Evolutionary conservation across 37 sponge, comb jelly and placozoan genomes (phyloP).

Genomic region (Tethya wilhelma): DNA sequence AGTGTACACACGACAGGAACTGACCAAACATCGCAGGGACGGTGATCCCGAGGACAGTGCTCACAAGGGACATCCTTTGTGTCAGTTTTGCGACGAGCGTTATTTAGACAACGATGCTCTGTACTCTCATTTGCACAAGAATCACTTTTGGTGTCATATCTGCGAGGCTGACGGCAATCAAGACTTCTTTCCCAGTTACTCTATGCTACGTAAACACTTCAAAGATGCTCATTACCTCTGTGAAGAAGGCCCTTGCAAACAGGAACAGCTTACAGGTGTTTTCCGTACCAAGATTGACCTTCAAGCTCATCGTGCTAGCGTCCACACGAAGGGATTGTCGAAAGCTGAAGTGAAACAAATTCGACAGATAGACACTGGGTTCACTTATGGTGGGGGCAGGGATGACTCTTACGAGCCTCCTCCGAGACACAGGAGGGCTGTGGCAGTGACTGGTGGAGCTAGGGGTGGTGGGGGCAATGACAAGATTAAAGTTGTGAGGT

Average conservation of each 20-base stretch:
- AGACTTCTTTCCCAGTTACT: slow-evolving; percentile 71
- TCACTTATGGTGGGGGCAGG: slow-evolving; percentile 22
- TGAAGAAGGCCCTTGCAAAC: slow-evolving; percentile 69
- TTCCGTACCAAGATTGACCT: slow-evolving; percentile 83
- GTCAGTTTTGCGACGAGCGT: slow-evolving; percentile 87
- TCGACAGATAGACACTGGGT: slow-evolving; percentile 58
- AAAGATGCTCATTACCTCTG: slow-evolving; percentile 86
- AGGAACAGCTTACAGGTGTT: slow-evolving; percentile 71
- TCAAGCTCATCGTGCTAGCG: slow-evolving; percentile 75
- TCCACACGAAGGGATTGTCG: slow-evolving; percentile 60
- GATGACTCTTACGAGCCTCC: not conserved
- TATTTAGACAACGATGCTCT: slow-evolving; percentile 87
- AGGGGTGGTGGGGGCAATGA: not conserved
- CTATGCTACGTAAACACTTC: slow-evolving; percentile 68
- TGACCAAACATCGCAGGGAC: slow-evolving; percentile 62
- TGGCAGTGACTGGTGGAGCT: not conserved
- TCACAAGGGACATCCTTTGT: slow-evolving; percentile 89
- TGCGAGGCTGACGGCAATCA: slow-evolving; percentile 85
- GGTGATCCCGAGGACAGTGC: slow-evolving; percentile 76
- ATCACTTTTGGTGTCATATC: slow-evolving; percentile 93
- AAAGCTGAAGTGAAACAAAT: slow-evolving; percentile 73
- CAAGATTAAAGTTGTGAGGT: too few relatives aligned
- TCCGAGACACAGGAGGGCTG: slow-evolving; percentile 6
- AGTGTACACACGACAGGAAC: slow-evolving; percentile 71
- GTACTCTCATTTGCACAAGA: slow-evolving; percentile 74